phyloP scores from a whole-genome alignment of 2,888 invertebrate genomes.

The Gymnosoma rotundatum region DNA sequence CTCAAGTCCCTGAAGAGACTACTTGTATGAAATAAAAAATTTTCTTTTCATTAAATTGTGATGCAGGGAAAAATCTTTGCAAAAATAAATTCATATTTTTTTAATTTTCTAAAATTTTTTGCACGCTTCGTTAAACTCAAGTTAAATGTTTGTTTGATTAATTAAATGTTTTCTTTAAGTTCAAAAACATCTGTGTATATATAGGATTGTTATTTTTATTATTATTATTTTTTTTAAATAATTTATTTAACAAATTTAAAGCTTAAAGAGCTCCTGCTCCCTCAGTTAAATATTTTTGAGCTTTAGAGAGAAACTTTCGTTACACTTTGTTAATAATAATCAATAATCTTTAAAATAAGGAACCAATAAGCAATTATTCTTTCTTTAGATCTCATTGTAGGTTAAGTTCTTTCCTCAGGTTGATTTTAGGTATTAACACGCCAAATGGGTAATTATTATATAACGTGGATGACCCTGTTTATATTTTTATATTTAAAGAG shows the following conservation, averaged over 20 bases:
- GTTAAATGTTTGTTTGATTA: constrained; percentile 5
- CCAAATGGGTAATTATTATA: too few relatives aligned
- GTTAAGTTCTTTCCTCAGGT: too few relatives aligned
- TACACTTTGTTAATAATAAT: constrained; percentile 25
- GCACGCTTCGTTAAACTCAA: constrained; percentile 52
- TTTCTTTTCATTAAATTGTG: constrained; percentile 34
- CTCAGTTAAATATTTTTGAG: too few relatives aligned
- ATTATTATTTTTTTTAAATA: constrained; percentile 18
- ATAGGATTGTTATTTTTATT: background rate
- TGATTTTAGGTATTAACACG: too few relatives aligned
- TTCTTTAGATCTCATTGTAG: too few relatives aligned
- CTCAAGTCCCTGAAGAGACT: constrained; percentile 28
- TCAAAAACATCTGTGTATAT: background rate
- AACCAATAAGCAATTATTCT: too few relatives aligned
- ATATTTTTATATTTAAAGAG: too few relatives aligned
- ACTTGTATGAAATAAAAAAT: constrained; percentile 28
- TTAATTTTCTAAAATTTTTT: background rate
- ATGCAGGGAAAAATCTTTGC: background rate
- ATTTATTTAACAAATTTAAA: constrained; percentile 39
- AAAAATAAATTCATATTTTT: constrained; percentile 4
- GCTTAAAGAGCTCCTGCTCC: background rate
- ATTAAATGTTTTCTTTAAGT: constrained; percentile 12
- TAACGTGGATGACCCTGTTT: too few relatives aligned
- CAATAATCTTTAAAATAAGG: background rate
- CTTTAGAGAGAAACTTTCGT: constrained; percentile 33